Conservation (phyloP, 2,888 invertebrate genomes). For the Meteorus cinctellus region DNA sequence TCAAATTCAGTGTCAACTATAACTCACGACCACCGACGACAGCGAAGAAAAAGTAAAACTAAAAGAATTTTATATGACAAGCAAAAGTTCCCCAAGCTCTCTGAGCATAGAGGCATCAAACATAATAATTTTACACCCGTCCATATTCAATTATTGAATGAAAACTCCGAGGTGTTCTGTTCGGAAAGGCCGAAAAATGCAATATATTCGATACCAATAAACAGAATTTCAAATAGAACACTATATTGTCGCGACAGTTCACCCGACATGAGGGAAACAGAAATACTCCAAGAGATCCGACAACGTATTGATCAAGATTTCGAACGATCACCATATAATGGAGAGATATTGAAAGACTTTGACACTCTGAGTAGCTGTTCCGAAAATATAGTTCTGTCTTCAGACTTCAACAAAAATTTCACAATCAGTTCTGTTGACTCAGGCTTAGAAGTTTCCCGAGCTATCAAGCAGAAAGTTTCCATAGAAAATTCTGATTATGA, state of each 20-base stretch:
- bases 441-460: background rate
- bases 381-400: background rate
- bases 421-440: background rate
- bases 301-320: background rate
- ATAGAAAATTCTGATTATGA: slow-evolving; percentile 56
- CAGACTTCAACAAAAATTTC: background rate
- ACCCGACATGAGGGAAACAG: background rate
- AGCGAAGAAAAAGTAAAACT: background rate
- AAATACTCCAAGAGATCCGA: background rate
- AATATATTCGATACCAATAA: background rate
- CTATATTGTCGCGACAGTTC: background rate
- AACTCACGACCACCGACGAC: background rate
- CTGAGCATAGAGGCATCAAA: background rate
- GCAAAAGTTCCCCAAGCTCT: background rate
- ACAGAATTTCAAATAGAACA: background rate
- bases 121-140: background rate
- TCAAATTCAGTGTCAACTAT: background rate
- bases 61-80: background rate
- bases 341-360: background rate
- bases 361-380: background rate
- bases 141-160: background rate
- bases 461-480: slow-evolving; percentile 35
- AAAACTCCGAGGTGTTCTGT: background rate
- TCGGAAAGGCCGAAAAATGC: background rate
- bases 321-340: background rate